phyloP scores from a whole-genome alignment of 2,113 vertebrate genomes.

The Gorilla gorilla region DNA sequence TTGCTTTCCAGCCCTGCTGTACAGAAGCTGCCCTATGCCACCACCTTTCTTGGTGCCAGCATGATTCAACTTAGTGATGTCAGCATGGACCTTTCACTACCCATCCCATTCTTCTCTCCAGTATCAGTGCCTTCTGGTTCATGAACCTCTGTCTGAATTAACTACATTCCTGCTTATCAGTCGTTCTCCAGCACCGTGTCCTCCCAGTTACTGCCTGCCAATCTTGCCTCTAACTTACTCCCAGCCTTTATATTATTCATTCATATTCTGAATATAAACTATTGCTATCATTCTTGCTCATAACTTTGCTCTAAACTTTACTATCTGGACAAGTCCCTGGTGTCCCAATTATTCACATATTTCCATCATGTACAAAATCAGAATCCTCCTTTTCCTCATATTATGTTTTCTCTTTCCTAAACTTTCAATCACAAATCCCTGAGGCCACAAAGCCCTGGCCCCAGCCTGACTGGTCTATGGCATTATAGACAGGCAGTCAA shows the following conservation, averaged over 20 bases:
- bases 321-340: background rate
- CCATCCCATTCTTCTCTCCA: background rate
- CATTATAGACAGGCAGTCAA: background rate
- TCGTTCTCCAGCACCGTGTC: background rate
- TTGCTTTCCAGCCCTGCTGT: rapidly evolving
- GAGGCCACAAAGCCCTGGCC: background rate
- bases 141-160: background rate
- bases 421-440: background rate
- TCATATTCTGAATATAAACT: background rate
- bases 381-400: background rate
- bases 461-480: background rate
- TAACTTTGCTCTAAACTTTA: background rate
- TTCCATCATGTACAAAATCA: background rate
- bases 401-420: background rate
- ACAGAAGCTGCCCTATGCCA: background rate
- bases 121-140: background rate
- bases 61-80: background rate
- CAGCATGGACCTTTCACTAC: background rate
- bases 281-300: background rate
- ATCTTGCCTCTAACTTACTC: background rate
- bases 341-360: background rate
- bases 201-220: background rate
- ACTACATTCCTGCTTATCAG: background rate
- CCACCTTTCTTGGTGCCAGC: too few relatives aligned
- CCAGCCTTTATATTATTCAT: background rate